Evolutionary conservation across 2,888 invertebrate genomes (phyloP), one percentile per base, ranked within the genome.

Genomic region (Cataglyphis cursor): DNA sequence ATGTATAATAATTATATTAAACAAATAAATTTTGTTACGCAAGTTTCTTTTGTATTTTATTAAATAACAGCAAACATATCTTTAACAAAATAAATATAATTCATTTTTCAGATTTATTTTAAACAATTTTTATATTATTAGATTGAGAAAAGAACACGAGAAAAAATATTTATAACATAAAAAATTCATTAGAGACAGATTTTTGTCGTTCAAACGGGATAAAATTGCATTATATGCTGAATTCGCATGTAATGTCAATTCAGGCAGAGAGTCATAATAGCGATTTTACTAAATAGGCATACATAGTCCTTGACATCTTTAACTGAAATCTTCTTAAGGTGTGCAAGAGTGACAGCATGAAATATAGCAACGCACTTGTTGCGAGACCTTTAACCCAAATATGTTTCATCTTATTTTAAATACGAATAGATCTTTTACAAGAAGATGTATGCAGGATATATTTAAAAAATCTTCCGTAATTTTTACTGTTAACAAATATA

Each of bases 281-380:
- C 70, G 68, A 78, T 78, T 78, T 78, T 78, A 59, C 78, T 78
- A 78, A 78, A 0, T 10, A 28, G 41, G 64, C 64, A 15, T 41
- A 65, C 12, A 51, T 44, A 66, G 41, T 59, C 78, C 78, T 78
- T 78, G 78, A 78, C 78, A 78, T 78, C 54, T 28, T 78, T 78
- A 78, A 31, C 18, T 57, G 44, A 70, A 15, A 24, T 41, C 70
- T 59, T 35, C 57, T 59, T 70, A 57, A 78, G 54, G 68, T 41
- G 54, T 41, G 8, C 38, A 41, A 54, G 41, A 70, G 41, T 59
- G 70, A 70, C 70, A 35, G 54, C 28, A 15, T 70, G n/a, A 78
- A 44, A 59, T 78, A 70, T 78, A 28, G 70, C 31, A 44, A 41
- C n/a, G 15, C 59, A 44, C 44, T 57, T 59, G 24, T 44, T 24